These are phyloP conservation scores for Cotesia typhae DNA, from an alignment of 1,140 invertebrate species.

Conservation along the genomic window DNA sequence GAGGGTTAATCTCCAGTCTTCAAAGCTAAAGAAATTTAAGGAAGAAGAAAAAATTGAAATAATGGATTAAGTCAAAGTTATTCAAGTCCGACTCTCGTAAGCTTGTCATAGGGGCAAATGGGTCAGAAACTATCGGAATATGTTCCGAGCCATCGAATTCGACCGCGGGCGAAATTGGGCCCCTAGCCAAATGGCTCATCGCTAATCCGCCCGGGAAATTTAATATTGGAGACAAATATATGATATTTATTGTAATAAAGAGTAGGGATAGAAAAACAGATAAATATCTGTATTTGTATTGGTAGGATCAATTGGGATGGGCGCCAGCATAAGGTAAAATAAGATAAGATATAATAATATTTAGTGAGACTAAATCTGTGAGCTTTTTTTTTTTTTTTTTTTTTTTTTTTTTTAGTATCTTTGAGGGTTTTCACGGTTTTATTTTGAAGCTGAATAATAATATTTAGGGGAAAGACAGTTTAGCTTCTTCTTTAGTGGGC, in stretches of 20 bases:
- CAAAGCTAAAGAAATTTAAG: too few relatives aligned
- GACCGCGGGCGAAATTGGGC: slow-evolving; percentile 50
- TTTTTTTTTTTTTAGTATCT: slow-evolving; percentile 1
- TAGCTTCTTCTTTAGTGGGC: slow-evolving; percentile 53
- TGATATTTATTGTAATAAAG: slow-evolving; percentile 40
- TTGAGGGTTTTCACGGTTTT: slow-evolving; percentile 39
- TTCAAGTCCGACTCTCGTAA: too few relatives aligned
- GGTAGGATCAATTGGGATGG: background rate
- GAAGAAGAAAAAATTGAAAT: too few relatives aligned
- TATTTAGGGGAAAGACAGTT: slow-evolving; percentile 11
- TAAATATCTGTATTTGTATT: background rate
- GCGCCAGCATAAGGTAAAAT: background rate
- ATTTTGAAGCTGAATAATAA: slow-evolving; percentile 48
- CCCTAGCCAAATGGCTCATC: slow-evolving; percentile 33
- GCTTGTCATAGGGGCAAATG: slow-evolving; percentile 51
- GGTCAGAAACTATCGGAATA: slow-evolving; percentile 57
- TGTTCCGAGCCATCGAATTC: slow-evolving; percentile 57
- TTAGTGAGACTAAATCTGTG: too few relatives aligned
- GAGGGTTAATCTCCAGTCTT: too few relatives aligned
- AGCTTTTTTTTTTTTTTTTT: background rate
- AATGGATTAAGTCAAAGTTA: too few relatives aligned
- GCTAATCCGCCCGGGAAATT: slow-evolving; percentile 25
- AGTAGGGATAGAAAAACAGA: slow-evolving; percentile 18
- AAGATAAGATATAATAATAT: slow-evolving; percentile 18
- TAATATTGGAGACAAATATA: slow-evolving; percentile 36